Percentiles rank a stretch among this genome's conserved stretches.
Conservation (phyloP, 2,113 vertebrate genomes). For the Cheilinus undulatus region DNA sequence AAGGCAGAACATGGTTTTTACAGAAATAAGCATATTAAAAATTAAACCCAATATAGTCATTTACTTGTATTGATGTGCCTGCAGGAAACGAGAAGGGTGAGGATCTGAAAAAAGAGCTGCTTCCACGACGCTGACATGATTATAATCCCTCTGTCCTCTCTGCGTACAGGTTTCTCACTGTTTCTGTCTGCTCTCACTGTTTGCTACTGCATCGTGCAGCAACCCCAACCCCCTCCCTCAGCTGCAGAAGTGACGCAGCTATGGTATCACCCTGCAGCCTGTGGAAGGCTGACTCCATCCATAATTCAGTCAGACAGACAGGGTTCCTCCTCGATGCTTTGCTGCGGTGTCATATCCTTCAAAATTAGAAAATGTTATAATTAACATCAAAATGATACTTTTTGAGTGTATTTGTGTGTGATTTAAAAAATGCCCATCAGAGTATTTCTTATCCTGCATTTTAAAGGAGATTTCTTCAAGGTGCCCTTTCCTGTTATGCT, state of each 20-base stretch:
- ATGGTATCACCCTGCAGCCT: conserved; percentile 55
- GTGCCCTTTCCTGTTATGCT: neutral
- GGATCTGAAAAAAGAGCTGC: conserved; percentile 36
- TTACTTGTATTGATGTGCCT: conserved; percentile 75
- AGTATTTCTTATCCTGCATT: neutral
- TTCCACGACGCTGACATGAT: conserved; percentile 62
- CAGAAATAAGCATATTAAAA: conserved; percentile 17
- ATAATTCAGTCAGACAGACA: conserved; percentile 62
- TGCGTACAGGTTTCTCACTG: conserved; percentile 10
- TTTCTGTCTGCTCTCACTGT: conserved; percentile 4
- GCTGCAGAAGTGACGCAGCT: conserved; percentile 73
- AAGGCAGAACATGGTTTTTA: conserved; percentile 7
- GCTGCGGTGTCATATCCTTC: conserved; percentile 8
- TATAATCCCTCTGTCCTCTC: conserved; percentile 37
- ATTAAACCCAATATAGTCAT: conserved; percentile 10
- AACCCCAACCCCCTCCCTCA: conserved; percentile 17
- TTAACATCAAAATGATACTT: neutral
- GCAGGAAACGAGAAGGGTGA: conserved; percentile 67
- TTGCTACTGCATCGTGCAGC: conserved; percentile 42
- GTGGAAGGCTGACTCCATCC: conserved; percentile 45
- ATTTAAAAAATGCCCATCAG: no score
- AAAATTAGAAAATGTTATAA: neutral
- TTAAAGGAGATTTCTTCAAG: conserved; percentile 6
- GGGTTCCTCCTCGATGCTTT: neutral
- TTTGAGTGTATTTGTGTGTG: neutral